Conservation (phyloP, 1,140 invertebrate species). For the Mycetomoellerius zeteki region DNA sequence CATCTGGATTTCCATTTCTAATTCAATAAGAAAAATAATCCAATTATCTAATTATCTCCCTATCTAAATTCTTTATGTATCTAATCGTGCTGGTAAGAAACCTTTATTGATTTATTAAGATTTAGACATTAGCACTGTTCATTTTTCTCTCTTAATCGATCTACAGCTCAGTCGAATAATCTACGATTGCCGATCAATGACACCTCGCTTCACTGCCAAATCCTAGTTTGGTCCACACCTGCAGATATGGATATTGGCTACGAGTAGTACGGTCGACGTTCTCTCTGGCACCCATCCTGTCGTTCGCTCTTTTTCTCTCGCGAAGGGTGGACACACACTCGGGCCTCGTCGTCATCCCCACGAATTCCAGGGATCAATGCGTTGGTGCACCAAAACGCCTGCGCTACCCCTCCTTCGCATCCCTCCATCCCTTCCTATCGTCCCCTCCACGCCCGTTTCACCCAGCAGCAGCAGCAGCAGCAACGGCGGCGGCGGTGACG, state of each 20-base stretch:
- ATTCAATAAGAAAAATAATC: background rate
- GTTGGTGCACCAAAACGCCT: slow-evolving; percentile 85
- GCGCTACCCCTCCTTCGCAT: slow-evolving; percentile 76
- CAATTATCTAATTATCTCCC: background rate
- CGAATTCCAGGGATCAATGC: slow-evolving; percentile 86
- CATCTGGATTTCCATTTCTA: background rate
- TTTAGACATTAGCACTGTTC: background rate
- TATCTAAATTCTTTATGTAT: background rate
- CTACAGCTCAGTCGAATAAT: background rate
- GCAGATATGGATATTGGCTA: slow-evolving; percentile 74
- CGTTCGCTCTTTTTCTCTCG: slow-evolving; percentile 52
- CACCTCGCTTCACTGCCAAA: slow-evolving; percentile 35
- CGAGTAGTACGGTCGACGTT: slow-evolving; percentile 64
- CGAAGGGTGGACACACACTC: slow-evolving; percentile 77
- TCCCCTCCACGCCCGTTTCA: slow-evolving; percentile 68
- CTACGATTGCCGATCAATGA: slow-evolving; percentile 37
- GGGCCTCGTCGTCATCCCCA: slow-evolving; percentile 73
- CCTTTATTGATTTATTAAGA: background rate
- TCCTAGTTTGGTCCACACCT: slow-evolving; percentile 26
- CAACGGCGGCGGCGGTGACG: slow-evolving; percentile 53
- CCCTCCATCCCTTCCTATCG: slow-evolving; percentile 31
- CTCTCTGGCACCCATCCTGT: slow-evolving; percentile 21
- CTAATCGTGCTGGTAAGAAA: background rate
- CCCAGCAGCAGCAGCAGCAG: slow-evolving; percentile 28
- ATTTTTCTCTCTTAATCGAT: background rate